Conservation (phyloP, 2,113 vertebrate species). For the Istiophorus platypterus region DNA sequence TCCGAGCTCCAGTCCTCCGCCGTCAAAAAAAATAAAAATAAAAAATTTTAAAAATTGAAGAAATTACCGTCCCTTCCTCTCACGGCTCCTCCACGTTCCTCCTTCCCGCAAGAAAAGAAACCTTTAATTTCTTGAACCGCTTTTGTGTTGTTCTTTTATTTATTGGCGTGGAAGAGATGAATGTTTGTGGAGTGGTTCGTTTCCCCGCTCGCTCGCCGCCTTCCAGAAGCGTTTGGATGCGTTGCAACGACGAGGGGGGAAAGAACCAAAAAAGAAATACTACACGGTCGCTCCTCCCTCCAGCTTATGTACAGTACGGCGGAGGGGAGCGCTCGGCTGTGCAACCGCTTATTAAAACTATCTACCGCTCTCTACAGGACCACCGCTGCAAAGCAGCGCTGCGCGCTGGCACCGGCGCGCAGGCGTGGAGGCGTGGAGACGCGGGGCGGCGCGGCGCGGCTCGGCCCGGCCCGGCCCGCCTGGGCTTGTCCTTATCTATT, state of each 20-base stretch:
- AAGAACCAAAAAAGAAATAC: constrained; percentile 78
- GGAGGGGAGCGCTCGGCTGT: constrained; percentile 27
- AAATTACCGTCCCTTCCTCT: constrained; percentile 18
- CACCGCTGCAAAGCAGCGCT: constrained; percentile 71
- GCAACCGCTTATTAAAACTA: constrained; percentile 72
- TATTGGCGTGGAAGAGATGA: too few species aligned
- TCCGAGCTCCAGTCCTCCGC: constrained; percentile 50
- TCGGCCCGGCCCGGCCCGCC: too few species aligned
- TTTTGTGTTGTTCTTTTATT: too few species aligned
- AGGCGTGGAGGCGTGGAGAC: too few species aligned
- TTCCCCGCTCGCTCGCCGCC: constrained; percentile 49
- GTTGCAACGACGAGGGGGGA: constrained; percentile 77
- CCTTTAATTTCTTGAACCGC: background rate
- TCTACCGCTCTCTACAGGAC: constrained; percentile 86
- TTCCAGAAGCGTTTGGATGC: constrained; percentile 70
- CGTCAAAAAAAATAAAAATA: too few species aligned
- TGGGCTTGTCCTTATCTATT: constrained; percentile 68
- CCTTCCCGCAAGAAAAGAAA: constrained; percentile 6
- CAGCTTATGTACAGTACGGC: constrained; percentile 77
- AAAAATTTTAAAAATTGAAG: too few species aligned
- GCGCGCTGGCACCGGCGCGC: constrained; percentile 64
- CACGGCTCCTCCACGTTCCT: constrained; percentile 28
- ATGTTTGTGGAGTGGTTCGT: too few species aligned
- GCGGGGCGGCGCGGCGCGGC: too few species aligned
- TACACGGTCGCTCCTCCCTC: constrained; percentile 84